Evolutionary conservation across 2,888 invertebrate genomes (phyloP).

Genomic region (Hymenopus coronatus): DNA sequence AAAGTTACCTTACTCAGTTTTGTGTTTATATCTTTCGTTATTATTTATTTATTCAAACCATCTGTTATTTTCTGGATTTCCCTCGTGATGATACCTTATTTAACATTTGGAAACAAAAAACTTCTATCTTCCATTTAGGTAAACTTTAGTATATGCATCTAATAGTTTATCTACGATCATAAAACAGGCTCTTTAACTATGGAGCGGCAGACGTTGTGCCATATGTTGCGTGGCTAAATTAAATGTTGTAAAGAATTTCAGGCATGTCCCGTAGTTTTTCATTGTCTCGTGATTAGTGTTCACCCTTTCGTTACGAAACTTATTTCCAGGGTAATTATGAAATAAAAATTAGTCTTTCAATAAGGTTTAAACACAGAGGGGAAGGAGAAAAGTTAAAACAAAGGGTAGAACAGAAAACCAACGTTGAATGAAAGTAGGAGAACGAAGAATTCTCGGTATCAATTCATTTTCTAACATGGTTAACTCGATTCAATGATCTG

Average conservation of each 20-base stretch:
- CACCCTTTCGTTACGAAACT: conserved; percentile 37
- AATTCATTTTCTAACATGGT: conserved; percentile 33
- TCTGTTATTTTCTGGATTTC: too few relatives aligned
- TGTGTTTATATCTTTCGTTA: too few relatives aligned
- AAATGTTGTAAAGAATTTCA: not conserved
- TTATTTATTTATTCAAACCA: too few relatives aligned
- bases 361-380: conserved; percentile 23
- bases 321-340: conserved; percentile 42
- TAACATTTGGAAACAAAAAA: too few relatives aligned
- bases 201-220: too few relatives aligned
- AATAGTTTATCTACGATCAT: too few relatives aligned
- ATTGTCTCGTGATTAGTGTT: not conserved
- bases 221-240: not conserved
- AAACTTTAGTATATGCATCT: too few relatives aligned
- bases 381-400: not conserved
- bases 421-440: not conserved
- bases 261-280: not conserved
- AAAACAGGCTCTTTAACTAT: too few relatives aligned
- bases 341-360: conserved; percentile 46
- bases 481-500: conserved; percentile 30
- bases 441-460: conserved; percentile 28
- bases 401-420: not conserved
- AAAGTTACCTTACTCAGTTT: too few relatives aligned
- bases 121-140: too few relatives aligned
- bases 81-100: too few relatives aligned